These are phyloP conservation scores for Rhyacichthys aspro DNA, from an alignment of 2,797 vertebrate genomes.

Conservation along the genomic window DNA sequence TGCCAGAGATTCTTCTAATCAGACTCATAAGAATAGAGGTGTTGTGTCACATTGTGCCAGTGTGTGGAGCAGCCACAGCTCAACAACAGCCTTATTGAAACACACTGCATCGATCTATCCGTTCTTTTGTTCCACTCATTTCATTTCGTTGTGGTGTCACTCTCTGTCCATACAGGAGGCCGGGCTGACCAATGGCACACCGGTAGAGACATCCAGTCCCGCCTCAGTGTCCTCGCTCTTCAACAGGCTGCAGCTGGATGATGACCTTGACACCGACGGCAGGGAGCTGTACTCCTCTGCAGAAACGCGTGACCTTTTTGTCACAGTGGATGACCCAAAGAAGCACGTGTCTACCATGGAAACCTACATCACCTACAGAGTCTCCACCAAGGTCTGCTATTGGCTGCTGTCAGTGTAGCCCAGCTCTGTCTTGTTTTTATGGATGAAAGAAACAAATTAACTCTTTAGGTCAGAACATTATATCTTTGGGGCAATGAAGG, in stretches of 20 bases:
- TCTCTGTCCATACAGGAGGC: constrained; percentile 80
- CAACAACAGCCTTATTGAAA: constrained; percentile 60
- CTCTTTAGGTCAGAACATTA: too few relatives aligned
- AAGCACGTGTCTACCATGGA: constrained; percentile 99
- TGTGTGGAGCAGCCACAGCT: constrained; percentile 13
- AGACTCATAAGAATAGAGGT: constrained; percentile 5
- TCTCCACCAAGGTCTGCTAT: constrained; percentile 91
- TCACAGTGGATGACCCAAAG: constrained; percentile 96
- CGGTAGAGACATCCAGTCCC: constrained; percentile 90
- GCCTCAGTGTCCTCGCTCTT: constrained; percentile 92
- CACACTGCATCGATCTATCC: constrained; percentile 30
- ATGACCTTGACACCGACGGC: constrained; percentile 87
- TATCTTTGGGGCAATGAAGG: too few relatives aligned
- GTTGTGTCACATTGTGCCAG: constrained; percentile 38
- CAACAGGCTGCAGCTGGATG: constrained; percentile 92
- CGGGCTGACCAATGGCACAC: constrained; percentile 91
- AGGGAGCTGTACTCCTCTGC: constrained; percentile 86
- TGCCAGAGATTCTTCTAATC: constrained; percentile 24
- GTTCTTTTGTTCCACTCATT: constrained; percentile 47
- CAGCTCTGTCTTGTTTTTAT: neutral
- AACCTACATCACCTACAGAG: constrained; percentile 96
- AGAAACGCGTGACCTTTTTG: constrained; percentile 92
- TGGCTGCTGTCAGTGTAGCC: constrained; percentile 18
- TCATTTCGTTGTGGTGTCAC: neutral
- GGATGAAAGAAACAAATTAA: too few relatives aligned